Evolutionary conservation across 2,113 vertebrate species (phyloP).

Genomic region (Steatornis caripensis): DNA sequence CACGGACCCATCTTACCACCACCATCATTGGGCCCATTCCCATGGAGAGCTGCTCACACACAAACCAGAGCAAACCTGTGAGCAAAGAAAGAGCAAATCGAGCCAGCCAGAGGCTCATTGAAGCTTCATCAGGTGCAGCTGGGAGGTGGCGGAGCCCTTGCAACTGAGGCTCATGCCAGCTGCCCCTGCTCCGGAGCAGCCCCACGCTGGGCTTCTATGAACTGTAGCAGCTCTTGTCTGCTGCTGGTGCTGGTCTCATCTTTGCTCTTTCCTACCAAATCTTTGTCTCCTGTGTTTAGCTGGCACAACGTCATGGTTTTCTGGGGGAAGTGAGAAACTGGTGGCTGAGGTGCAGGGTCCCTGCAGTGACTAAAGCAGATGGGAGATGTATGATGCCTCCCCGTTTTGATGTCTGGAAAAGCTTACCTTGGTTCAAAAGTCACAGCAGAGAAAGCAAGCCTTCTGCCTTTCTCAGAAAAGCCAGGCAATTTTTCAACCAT

Average conservation of each 20-base stretch:
- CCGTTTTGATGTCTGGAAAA: background rate
- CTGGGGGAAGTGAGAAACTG: background rate
- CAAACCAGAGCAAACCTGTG: no score
- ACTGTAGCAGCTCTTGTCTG: background rate
- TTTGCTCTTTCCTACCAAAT: background rate
- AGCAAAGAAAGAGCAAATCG: background rate
- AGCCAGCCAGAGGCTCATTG: background rate
- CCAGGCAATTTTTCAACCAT: background rate
- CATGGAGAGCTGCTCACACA: fast-evolving
- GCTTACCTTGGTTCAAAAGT: background rate
- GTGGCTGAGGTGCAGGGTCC: background rate
- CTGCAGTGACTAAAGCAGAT: background rate
- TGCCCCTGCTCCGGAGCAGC: no score
- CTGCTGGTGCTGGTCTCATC: fast-evolving
- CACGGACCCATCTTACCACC: fast-evolving
- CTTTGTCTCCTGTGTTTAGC: background rate
- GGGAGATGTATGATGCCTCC: background rate
- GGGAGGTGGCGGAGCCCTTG: background rate
- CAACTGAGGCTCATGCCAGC: background rate
- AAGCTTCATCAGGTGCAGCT: background rate
- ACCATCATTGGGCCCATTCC: fast-evolving
- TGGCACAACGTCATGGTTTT: background rate
- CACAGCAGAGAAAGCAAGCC: background rate
- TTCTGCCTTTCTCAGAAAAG: background rate
- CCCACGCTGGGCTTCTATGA: background rate